phyloP scores from a whole-genome alignment of 2,113 vertebrate species.

The Ailuropoda melanoleuca region DNA sequence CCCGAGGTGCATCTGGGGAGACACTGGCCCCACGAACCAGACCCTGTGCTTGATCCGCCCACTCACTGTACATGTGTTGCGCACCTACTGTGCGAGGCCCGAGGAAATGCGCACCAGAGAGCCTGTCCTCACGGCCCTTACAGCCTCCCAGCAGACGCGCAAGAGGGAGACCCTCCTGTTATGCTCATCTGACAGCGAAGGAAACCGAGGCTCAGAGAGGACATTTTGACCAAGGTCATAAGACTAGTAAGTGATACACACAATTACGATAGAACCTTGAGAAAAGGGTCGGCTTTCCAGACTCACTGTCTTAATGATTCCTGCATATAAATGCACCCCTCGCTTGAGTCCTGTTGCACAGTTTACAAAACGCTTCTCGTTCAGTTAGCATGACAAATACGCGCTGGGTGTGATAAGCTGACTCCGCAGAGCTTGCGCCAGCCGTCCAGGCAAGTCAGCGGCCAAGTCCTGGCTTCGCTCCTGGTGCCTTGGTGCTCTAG shows the following conservation, averaged over 20 bases:
- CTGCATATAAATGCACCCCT: neutral
- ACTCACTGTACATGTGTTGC: no score
- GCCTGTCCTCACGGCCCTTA: neutral
- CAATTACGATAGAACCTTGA: neutral
- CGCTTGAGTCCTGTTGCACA: neutral
- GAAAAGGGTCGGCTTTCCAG: neutral
- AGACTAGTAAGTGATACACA: neutral
- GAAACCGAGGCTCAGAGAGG: neutral
- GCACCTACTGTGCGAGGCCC: neutral
- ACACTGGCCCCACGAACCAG: neutral
- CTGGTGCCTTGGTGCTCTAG: neutral
- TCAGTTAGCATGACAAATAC: neutral
- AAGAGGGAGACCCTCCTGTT: neutral
- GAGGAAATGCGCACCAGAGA: neutral
- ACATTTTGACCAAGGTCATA: neutral
- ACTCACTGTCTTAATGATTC: neutral
- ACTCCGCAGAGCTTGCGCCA: neutral
- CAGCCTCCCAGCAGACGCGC: neutral
- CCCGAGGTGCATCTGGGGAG: neutral
- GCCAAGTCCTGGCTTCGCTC: neutral
- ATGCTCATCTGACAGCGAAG: neutral
- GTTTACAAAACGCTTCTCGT: neutral
- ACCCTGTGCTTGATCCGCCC: neutral
- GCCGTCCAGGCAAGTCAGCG: neutral
- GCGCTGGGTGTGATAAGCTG: neutral